These are phyloP conservation scores for Sphaerophoria taeniata DNA, from an alignment of 2,888 invertebrate species.

Conservation along the genomic window DNA sequence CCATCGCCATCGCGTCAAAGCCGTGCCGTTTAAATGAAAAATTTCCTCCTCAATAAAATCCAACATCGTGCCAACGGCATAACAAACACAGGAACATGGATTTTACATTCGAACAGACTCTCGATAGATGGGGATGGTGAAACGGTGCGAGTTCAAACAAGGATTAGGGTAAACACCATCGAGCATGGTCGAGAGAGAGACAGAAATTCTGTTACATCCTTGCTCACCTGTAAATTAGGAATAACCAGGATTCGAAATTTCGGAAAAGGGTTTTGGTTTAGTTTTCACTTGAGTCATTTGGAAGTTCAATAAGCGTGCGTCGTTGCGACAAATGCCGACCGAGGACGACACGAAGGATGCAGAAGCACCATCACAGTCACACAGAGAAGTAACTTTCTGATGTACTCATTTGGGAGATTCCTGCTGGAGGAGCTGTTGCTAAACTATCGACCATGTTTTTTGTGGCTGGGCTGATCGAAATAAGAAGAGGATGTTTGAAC, in stretches of 20 bases:
- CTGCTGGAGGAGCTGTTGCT: neutral
- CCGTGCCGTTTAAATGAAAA: constrained; percentile 48
- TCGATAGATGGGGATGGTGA: neutral
- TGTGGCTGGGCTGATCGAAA: constrained; percentile 52
- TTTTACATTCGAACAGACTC: neutral
- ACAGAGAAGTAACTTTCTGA: no score
- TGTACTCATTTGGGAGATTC: no score
- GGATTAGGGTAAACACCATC: constrained; percentile 62
- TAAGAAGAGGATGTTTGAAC: constrained; percentile 53
- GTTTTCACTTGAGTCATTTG: constrained; percentile 60
- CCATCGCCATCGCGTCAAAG: constrained; percentile 4
- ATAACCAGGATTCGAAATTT: constrained; percentile 34
- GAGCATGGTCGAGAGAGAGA: neutral
- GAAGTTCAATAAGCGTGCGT: constrained; percentile 32
- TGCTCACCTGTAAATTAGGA: constrained; percentile 51
- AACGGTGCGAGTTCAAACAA: constrained; percentile 35
- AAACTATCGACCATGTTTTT: constrained; percentile 11
- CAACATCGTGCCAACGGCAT: constrained; percentile 55
- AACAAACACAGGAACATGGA: constrained; percentile 14
- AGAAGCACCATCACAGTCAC: no score
- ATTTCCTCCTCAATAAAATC: constrained; percentile 65
- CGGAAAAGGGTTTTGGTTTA: constrained; percentile 54
- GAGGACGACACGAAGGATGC: neutral
- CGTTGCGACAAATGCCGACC: neutral
- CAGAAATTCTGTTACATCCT: constrained; percentile 9